Base-by-base conservation (phyloP, 35 echinoderm and acorn worm genomes). In the Apostichopus parvimensis region DNA sequence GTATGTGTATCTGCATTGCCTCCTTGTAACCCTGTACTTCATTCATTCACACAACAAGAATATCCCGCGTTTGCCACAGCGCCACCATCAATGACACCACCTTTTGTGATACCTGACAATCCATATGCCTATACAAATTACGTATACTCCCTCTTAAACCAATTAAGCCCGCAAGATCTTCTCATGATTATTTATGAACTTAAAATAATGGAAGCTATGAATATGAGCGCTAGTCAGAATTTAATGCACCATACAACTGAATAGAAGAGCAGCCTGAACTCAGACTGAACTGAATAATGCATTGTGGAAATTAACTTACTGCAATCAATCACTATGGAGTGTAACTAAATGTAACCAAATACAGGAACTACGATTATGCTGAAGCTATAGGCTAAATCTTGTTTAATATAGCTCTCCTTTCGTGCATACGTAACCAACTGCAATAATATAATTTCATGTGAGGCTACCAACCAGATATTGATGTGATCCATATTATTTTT, bases 151-250 rank as follows among this genome's bases (percentile, higher is more conserved):
- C 17, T 62, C 9, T 59, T 87, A 8, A 61, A 87, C 85, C 85
- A 87, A 66, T 28, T 87, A 59, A 87, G 64, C 85, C 85, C 85
- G 10, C 85, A 87, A 71, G 85, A 87, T 64, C 14, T 87, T 13
- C 56, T 87, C 8, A 87, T 62, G 85, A 87, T 87, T 9, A 61
- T 87, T 28, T 87, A 87, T 52, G 85, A 87, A 59, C 20, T 87
- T 8, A 87, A 87, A 45, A 66, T 87, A 24, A 54, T 66, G 85
- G 85, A 87, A 71, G 85, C 58, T 62, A 87, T 87, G 85, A 87
- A 87, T 64, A 23, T 64, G 12, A 60, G 13, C 55, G 28, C 58
- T 8, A 66, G 25, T 45, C 85, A 62, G 10, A 82, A 53, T 26
- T 24, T 82, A n/a, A 45, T 52, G 6, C 79, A 53, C 6, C 14